Evolutionary conservation across 1,140 invertebrate genomes (phyloP), one percentile per base, ranked within the genome.

Genomic region (Nilaparvata lugens): DNA sequence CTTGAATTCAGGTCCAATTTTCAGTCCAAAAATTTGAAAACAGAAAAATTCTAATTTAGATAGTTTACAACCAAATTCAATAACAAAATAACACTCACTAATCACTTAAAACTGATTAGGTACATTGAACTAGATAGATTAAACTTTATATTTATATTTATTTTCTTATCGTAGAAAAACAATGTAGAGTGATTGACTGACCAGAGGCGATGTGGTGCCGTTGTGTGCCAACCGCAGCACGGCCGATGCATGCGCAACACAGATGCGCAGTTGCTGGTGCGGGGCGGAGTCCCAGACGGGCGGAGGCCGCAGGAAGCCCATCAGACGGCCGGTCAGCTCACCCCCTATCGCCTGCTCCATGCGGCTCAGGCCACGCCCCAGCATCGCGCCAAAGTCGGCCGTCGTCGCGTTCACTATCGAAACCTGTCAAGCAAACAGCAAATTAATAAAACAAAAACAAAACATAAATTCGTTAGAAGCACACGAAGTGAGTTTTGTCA

Each of bases 381-480:
- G 79, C 1, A 78, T 79, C 1, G 84, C 84, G 24, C 80, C 82
- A 70, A 89, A 89, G 67, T 89, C 86, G 1, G 87, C 84, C 18
- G 84, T 85, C 1, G 90, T 93, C 3, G 88, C 85, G 70, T 93
- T 93, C 0, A 94, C 84, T 42, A 94, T 88, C 0, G 80, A 80
- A 1, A 81, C 74, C 75, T 78, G 61, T 25, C 64, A 65, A 45
- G 53, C 52, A 58, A 62, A n/a, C 25, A 48, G 23, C 25, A 3
- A 28, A 28, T 28, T 7, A 28, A 28, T n/a, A n/a, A n/a, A n/a
- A n/a, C n/a, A n/a, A n/a, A n/a, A n/a, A n/a, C n/a, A n/a, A n/a
- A n/a, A n/a, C n/a, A n/a, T n/a, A n/a, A n/a, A n/a, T n/a, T n/a
- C n/a, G n/a, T n/a, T n/a, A n/a, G n/a, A n/a, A n/a, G n/a, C n/a